phyloP scores from a whole-genome alignment of 2,888 invertebrate genomes.

The Serrognathus titanus region DNA sequence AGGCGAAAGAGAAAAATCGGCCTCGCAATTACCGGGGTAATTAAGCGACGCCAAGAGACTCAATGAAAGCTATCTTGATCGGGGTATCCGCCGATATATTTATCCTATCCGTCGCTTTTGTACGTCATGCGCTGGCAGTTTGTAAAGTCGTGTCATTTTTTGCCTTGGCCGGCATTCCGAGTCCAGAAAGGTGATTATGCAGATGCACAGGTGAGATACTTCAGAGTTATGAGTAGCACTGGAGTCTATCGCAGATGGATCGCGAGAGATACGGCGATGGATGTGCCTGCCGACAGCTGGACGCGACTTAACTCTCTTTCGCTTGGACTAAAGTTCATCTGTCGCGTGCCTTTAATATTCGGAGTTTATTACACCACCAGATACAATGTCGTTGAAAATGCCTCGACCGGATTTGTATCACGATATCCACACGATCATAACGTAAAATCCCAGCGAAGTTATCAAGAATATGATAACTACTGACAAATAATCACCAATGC shows the following conservation, averaged over 20 bases:
- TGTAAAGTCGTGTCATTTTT: constrained; percentile 7
- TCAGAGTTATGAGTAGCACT: constrained; percentile 26
- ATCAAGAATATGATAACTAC: too few relatives aligned
- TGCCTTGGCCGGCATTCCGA: constrained; percentile 5
- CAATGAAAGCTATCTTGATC: constrained; percentile 3
- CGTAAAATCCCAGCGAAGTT: too few relatives aligned
- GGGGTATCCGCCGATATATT: not conserved
- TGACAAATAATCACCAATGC: too few relatives aligned
- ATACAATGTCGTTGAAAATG: too few relatives aligned
- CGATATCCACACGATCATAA: too few relatives aligned
- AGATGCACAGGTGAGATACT: constrained; percentile 26
- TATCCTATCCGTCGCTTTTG: constrained; percentile 6
- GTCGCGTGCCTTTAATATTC: constrained; percentile 25
- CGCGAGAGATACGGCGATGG: constrained; percentile 24
- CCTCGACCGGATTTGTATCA: too few relatives aligned
- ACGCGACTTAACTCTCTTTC: constrained; percentile 14
- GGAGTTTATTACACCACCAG: not conserved
- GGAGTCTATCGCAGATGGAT: constrained; percentile 27
- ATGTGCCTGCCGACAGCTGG: constrained; percentile 26
- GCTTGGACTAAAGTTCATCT: constrained; percentile 19
- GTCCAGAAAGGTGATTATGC: constrained; percentile 23
- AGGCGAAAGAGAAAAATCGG: not conserved
- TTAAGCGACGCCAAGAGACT: not conserved
- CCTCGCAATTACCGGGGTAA: not conserved
- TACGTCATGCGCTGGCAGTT: constrained; percentile 13